Percentiles rank a stretch among this genome's conserved stretches.
phyloP scores from a whole-genome alignment of 1,140 invertebrate genomes.

The Rhizoglyphus robini region DNA sequence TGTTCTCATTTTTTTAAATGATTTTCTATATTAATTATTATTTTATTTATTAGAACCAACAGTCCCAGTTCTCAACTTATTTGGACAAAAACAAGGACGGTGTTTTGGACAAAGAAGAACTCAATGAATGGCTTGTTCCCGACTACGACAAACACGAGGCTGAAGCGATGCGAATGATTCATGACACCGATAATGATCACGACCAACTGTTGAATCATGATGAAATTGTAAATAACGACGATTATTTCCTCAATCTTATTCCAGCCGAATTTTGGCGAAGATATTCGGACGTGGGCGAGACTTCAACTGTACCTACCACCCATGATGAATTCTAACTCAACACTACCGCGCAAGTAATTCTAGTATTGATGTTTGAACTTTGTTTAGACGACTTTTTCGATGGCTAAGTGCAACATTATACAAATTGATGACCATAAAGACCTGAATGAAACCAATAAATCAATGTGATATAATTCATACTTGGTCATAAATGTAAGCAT shows the following conservation, averaged over 20 bases:
- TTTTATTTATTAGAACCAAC: slow-evolving; percentile 47
- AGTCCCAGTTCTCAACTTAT: slow-evolving; percentile 72
- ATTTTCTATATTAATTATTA: neutral
- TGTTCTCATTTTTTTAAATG: too few relatives aligned
- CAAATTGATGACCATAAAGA: too few relatives aligned
- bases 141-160: slow-evolving; percentile 89
- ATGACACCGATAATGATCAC: slow-evolving; percentile 74
- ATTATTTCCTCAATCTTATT: slow-evolving; percentile 93
- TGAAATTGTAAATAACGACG: slow-evolving; percentile 88
- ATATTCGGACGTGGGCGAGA: slow-evolving; percentile 51
- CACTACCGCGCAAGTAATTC: neutral
- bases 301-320: slow-evolving; percentile 43
- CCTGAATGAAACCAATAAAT: too few relatives aligned
- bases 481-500: too few relatives aligned
- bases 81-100: slow-evolving; percentile 76
- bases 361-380: too few relatives aligned
- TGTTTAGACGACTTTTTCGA: too few relatives aligned
- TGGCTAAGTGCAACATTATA: too few relatives aligned
- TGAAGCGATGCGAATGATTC: slow-evolving; percentile 86
- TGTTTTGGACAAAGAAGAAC: slow-evolving; percentile 69
- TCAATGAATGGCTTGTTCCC: slow-evolving; percentile 82
- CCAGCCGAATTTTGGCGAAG: slow-evolving; percentile 69
- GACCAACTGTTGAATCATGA: slow-evolving; percentile 77
- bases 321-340: slow-evolving; percentile 76
- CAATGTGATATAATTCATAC: too few relatives aligned